These are phyloP conservation scores for Corythornis cristatus DNA, from an alignment of 2,113 vertebrate species.

Conservation along the genomic window DNA sequence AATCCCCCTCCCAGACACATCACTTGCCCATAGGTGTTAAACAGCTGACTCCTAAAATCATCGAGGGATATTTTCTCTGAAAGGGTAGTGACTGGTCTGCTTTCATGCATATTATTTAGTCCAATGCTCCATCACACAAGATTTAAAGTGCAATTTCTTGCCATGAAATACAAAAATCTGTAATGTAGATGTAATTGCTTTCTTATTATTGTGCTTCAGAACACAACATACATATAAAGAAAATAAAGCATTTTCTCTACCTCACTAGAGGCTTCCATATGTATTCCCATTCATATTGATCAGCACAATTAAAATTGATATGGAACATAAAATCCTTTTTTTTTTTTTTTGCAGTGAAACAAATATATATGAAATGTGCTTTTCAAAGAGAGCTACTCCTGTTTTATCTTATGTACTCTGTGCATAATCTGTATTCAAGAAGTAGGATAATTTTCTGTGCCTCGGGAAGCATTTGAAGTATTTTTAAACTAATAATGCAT, in stretches of 20 bases:
- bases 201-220: not conserved
- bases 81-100: not conserved
- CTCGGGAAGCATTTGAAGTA: slow-evolving; percentile 44
- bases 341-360: not conserved
- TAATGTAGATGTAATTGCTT: not conserved
- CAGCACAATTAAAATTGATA: not conserved
- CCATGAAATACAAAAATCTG: not conserved
- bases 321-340: not conserved
- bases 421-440: slow-evolving; percentile 48
- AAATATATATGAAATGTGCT: not conserved
- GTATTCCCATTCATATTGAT: not conserved
- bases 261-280: not conserved
- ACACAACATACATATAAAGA: not conserved
- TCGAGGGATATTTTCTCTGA: not conserved
- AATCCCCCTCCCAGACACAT: not conserved
- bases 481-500: slow-evolving; percentile 39
- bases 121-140: not conserved
- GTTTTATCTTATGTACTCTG: not conserved
- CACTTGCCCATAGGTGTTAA: not conserved
- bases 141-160: not conserved
- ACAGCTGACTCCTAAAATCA: not conserved
- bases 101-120: not conserved
- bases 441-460: not conserved
- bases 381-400: slow-evolving; percentile 2
- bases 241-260: not conserved